Conservation (phyloP, 2,797 vertebrate genomes). For the Ptychadena robeensis region DNA sequence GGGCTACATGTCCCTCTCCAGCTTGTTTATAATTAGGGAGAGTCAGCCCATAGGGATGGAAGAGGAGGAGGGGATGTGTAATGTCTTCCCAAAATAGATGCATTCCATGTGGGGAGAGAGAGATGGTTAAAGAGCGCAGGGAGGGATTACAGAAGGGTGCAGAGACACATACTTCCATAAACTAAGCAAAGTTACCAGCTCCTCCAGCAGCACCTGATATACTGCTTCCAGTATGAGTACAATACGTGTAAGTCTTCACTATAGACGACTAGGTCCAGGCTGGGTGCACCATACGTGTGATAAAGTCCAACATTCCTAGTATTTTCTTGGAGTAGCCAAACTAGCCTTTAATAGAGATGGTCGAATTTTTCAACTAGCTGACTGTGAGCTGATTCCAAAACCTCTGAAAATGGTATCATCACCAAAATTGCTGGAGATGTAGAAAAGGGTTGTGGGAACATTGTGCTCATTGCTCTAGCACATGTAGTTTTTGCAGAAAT, state of each 20-base stretch:
- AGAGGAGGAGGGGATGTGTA: slow-evolving; percentile 28
- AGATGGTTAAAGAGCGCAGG: slow-evolving; percentile 6
- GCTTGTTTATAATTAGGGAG: slow-evolving; percentile 37
- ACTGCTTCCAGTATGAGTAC: background rate
- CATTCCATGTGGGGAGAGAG: slow-evolving; percentile 57
- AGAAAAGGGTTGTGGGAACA: too few relatives aligned
- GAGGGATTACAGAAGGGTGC: slow-evolving; percentile 15
- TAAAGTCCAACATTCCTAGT: background rate
- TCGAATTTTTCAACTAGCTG: too few relatives aligned
- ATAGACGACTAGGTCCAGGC: background rate
- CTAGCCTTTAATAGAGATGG: background rate
- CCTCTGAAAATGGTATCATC: too few relatives aligned
- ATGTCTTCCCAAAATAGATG: slow-evolving; percentile 55
- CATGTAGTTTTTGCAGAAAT: too few relatives aligned
- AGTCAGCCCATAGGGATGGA: slow-evolving; percentile 40
- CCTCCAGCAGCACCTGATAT: background rate
- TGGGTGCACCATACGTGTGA: background rate
- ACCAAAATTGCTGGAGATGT: too few relatives aligned
- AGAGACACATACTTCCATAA: slow-evolving; percentile 12
- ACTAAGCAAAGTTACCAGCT: slow-evolving; percentile 23
- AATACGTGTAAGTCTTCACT: background rate
- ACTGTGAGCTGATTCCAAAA: too few relatives aligned
- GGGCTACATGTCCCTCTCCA: slow-evolving; percentile 40
- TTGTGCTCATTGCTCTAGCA: too few relatives aligned
- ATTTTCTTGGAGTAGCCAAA: background rate